phyloP scores from a whole-genome alignment of 1,140 invertebrate genomes.

The Eurosta solidaginis region DNA sequence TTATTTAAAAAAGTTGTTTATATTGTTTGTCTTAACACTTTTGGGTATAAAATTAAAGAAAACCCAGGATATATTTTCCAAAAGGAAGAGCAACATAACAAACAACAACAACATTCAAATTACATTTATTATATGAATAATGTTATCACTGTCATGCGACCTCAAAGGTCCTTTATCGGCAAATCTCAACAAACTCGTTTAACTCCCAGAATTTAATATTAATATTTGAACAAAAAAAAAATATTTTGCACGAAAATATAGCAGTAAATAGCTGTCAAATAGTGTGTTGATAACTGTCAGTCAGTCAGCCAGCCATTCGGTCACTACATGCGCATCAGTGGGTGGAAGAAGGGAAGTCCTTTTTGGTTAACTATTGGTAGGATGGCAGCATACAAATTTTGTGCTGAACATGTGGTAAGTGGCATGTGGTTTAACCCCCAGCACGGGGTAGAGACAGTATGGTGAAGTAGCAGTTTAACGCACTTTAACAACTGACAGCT shows the following conservation, averaged over 20 bases:
- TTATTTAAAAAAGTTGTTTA: too few relatives aligned
- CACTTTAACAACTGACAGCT: constrained; percentile 3
- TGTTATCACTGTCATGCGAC: background rate
- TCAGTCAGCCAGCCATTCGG: background rate
- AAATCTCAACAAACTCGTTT: constrained; percentile 2
- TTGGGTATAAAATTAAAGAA: too few relatives aligned
- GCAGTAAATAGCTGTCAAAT: background rate
- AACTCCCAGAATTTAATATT: constrained; percentile 2
- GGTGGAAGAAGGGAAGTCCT: background rate
- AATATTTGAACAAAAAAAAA: background rate
- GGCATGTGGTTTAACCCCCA: constrained; percentile 10
- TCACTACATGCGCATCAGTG: background rate
- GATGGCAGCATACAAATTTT: background rate
- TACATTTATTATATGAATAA: background rate
- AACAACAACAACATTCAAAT: too few relatives aligned
- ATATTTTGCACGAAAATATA: background rate
- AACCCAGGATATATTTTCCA: too few relatives aligned
- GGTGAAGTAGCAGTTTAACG: background rate
- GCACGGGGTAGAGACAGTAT: background rate
- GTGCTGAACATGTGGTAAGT: background rate
- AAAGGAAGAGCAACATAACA: too few relatives aligned
- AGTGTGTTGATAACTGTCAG: background rate
- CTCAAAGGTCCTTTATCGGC: background rate
- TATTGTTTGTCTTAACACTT: too few relatives aligned
- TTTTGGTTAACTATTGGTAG: background rate